These are phyloP conservation scores for Mus spretus DNA, from an alignment of 2,797 vertebrate species.

Conservation along the genomic window DNA sequence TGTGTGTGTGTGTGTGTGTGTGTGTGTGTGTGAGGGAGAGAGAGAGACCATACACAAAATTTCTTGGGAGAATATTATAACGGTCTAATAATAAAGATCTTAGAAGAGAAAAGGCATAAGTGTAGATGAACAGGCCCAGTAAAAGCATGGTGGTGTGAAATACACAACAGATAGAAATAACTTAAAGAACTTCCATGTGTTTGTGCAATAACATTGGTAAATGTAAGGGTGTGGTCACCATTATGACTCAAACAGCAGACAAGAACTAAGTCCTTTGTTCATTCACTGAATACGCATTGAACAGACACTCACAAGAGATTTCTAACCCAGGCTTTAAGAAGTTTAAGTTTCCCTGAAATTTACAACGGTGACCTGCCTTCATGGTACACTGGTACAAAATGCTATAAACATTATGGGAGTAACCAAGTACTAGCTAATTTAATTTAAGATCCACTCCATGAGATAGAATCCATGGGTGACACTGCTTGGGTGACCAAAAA, in stretches of 20 bases:
- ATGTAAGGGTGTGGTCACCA: background rate
- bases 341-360: background rate
- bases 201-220: background rate
- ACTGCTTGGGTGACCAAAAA: background rate
- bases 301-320: slow-evolving; percentile 12
- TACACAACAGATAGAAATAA: background rate
- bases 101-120: background rate
- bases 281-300: slow-evolving; percentile 31
- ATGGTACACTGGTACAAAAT: no score
- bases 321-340: slow-evolving; percentile 46
- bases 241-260: background rate
- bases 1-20: no score
- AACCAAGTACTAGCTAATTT: background rate
- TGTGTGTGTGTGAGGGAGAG: no score
- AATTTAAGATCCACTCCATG: background rate
- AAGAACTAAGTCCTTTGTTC: background rate
- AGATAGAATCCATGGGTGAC: background rate
- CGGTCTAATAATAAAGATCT: background rate
- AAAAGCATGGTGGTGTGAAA: background rate
- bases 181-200: background rate
- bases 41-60: background rate
- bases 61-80: background rate
- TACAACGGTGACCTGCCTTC: background rate
- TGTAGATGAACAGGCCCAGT: background rate
- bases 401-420: background rate